Percentiles rank a stretch among this genome's conserved stretches.
phyloP scores from a whole-genome alignment of 2,113 vertebrate genomes.

The Mus pahari region DNA sequence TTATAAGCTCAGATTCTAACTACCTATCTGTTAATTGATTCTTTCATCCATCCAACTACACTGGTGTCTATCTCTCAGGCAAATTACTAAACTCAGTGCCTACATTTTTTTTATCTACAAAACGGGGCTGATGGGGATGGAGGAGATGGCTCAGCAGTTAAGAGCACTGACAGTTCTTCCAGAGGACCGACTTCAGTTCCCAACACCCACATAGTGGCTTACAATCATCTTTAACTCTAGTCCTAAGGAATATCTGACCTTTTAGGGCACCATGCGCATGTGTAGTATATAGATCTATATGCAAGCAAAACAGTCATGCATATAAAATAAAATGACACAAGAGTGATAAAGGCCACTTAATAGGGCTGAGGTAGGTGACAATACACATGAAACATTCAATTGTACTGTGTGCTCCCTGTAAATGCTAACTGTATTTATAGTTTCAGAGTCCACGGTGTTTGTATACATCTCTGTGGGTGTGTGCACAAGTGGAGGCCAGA shows the following conservation, averaged over 20 bases:
- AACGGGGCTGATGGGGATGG: not conserved
- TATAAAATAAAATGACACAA: not conserved
- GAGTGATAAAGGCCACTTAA: not conserved
- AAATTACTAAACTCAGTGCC: conserved; percentile 29
- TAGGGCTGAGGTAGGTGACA: not conserved
- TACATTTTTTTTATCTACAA: conserved; percentile 21
- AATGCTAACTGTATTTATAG: not conserved
- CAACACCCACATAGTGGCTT: not conserved
- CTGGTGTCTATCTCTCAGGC: not conserved
- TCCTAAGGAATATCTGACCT: not conserved
- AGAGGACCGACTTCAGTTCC: not conserved
- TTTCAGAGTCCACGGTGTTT: not conserved
- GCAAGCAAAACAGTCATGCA: not conserved
- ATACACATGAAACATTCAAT: not conserved
- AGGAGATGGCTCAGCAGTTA: not conserved
- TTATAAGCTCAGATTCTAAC: conserved; percentile 18
- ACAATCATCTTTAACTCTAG: not conserved
- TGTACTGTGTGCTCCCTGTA: not conserved
- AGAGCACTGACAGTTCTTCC: not conserved
- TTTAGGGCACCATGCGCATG: not conserved
- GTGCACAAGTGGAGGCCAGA: not conserved
- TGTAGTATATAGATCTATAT: not conserved
- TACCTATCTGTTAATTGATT: not conserved
- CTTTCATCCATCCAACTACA: not conserved
- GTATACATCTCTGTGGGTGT: not conserved